These are phyloP conservation scores for Ladona fulva DNA, from an alignment of 1,140 invertebrate species.

Conservation along the genomic window DNA sequence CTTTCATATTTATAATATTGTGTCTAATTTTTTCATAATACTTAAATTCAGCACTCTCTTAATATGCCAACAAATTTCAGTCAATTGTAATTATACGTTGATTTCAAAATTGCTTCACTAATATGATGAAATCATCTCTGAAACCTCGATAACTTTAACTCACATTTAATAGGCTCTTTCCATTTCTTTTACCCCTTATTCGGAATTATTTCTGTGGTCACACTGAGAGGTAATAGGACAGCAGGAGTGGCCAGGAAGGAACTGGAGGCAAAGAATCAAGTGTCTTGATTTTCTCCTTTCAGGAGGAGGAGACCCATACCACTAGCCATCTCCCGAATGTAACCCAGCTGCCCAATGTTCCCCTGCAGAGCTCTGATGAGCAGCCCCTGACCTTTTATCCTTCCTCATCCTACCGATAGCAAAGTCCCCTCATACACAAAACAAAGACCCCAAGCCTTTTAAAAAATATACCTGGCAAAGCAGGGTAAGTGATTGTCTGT, in stretches of 20 bases:
- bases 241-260: not conserved
- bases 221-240: not conserved
- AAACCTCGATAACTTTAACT: too few species aligned
- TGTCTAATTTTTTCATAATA: too few species aligned
- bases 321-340: not conserved
- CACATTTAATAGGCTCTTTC: too few species aligned
- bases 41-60: too few species aligned
- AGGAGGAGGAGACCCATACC: not conserved
- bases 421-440: not conserved
- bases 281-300: not conserved
- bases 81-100: too few species aligned
- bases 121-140: too few species aligned
- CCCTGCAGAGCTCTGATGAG: constrained; percentile 1
- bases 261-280: not conserved
- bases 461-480: not conserved
- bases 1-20: too few species aligned
- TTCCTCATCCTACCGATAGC: not conserved
- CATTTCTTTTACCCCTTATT: constrained; percentile 18
- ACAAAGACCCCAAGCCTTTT: not conserved
- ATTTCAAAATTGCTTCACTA: too few species aligned
- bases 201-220: too few species aligned
- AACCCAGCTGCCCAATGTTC: not conserved
- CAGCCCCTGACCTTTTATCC: not conserved
- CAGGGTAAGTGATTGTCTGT: constrained; percentile 8
- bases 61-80: too few species aligned